phyloP scores from a whole-genome alignment of 37 sponge, comb jelly and placozoan genomes.

The Crambe crambe region DNA sequence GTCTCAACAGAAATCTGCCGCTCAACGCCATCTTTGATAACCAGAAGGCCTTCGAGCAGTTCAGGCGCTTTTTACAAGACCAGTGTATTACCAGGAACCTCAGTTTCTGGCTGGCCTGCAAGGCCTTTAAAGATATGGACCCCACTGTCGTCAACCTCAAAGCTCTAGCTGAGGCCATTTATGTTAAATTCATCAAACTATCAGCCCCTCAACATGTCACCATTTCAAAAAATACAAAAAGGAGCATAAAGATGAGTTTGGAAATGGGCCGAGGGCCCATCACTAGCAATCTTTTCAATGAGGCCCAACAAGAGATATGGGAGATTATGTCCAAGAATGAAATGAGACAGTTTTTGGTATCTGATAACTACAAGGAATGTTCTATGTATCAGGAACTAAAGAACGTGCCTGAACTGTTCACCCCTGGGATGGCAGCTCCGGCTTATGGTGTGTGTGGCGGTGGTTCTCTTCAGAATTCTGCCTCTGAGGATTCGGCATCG shows the following conservation, averaged over 20 bases:
- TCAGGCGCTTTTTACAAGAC: constrained; percentile 57
- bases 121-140: constrained; percentile 23
- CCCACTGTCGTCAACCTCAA: neutral
- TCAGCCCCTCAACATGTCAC: constrained; percentile 44
- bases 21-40: constrained; percentile 7
- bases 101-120: constrained; percentile 70
- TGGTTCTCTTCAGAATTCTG: constrained; percentile 53
- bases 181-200: constrained; percentile 52
- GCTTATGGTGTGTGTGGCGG: constrained; percentile 36
- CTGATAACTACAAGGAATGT: constrained; percentile 50
- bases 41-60: constrained; percentile 24
- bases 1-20: neutral
- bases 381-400: neutral
- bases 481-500: constrained; percentile 59
- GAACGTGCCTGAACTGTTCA: neutral
- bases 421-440: constrained; percentile 26
- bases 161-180: constrained; percentile 53
- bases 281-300: constrained; percentile 24
- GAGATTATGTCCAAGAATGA: constrained; percentile 53
- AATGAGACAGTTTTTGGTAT: constrained; percentile 51
- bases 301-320: constrained; percentile 59
- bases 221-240: constrained; percentile 12
- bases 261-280: neutral
- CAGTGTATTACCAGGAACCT: constrained; percentile 62
- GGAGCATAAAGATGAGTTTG: constrained; percentile 25